Base-by-base conservation (phyloP, 1,140 invertebrate species). In the Anagrus nilaparvatae region DNA sequence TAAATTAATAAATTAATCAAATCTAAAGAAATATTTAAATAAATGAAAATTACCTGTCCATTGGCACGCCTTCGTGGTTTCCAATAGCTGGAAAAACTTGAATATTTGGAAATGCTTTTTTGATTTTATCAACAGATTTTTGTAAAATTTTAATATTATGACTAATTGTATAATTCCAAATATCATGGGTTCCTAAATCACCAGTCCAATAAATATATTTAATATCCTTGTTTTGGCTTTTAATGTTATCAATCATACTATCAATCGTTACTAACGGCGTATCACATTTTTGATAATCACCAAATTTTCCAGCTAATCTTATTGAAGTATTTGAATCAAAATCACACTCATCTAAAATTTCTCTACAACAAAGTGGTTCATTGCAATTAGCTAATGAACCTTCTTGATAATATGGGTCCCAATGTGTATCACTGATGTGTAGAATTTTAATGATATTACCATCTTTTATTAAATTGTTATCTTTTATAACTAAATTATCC, bases 171-270 rank as follows among this genome's bases (percentile, higher is more conserved):
- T 97, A 92, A 59, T 97, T 95, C 94, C 94, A 98, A 1, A 97
- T 81, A 62, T 97, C 91, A 58, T 99, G 95, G 1, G 94, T 85
- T n/a, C 93, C 93, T 35, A 97, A 63, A 70, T 99, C 95, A 2
- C 95, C 95, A 0, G 95, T 98, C 90, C 93, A 98, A 13, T 95
- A 65, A 46, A 98, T 94, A 60, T 94, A 96, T 67, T 97, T 93
- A 49, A 97, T 89, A 58, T 92, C 87, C 86, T 91, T 53, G 43
- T n/a, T n/a, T n/a, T n/a, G n/a, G n/a, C n/a, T n/a, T n/a, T n/a
- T n/a, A n/a, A n/a, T n/a, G n/a, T n/a, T n/a, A n/a, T n/a, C n/a
- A n/a, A n/a, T n/a, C n/a, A n/a, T n/a, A n/a, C n/a, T n/a, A n/a
- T n/a, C n/a, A n/a, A n/a, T n/a, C n/a, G n/a, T n/a, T n/a, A n/a